Conservation (phyloP, 2,113 vertebrate genomes). For the Beaufortia kweichowensis region DNA sequence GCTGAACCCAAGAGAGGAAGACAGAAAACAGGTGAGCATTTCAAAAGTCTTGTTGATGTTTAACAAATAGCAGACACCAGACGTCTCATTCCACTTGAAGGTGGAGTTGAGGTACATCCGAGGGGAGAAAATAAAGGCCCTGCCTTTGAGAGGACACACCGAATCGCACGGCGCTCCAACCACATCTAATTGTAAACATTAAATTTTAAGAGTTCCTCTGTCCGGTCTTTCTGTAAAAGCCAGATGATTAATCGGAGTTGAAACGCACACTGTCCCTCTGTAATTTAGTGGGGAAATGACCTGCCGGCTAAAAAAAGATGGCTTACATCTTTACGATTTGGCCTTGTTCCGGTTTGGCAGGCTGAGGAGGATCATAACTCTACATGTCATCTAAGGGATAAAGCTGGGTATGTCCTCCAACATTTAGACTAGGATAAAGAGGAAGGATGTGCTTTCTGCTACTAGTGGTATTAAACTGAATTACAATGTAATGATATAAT, state of each 20-base stretch:
- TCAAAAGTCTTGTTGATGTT: not conserved
- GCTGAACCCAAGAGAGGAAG: conserved; percentile 65
- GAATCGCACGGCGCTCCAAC: not conserved
- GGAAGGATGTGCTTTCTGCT: not conserved
- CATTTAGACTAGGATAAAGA: not conserved
- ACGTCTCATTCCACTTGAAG: not conserved
- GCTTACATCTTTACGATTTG: conserved; percentile 22
- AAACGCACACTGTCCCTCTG: not conserved
- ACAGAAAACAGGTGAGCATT: not conserved
- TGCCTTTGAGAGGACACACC: conserved; percentile 9
- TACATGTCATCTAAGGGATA: not conserved
- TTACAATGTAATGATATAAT: too few species aligned
- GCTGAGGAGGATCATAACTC: not conserved
- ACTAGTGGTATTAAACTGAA: not conserved
- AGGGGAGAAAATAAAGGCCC: not conserved
- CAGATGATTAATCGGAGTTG: conserved; percentile 24
- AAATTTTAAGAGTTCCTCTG: conserved; percentile 15
- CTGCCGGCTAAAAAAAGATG: conserved; percentile 3
- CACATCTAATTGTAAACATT: conserved; percentile 48
- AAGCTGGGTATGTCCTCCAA: not conserved
- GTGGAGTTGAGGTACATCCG: not conserved
- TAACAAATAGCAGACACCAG: not conserved
- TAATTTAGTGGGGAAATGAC: conserved; percentile 30
- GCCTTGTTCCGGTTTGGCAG: conserved; percentile 28
- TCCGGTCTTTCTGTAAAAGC: conserved; percentile 26